These are phyloP conservation scores for Pocota personata DNA, from an alignment of 2,888 invertebrate genomes.

Conservation along the genomic window DNA sequence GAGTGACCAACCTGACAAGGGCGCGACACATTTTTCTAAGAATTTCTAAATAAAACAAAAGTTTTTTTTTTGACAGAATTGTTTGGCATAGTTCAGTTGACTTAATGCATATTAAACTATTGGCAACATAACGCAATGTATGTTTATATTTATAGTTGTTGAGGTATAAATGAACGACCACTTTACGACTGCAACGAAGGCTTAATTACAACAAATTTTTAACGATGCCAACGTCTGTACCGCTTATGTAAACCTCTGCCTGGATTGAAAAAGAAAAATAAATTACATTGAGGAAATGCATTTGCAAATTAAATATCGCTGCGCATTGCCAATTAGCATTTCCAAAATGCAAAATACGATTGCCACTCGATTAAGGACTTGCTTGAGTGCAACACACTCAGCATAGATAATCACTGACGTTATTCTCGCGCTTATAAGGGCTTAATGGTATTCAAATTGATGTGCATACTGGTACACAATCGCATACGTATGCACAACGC, in stretches of 20 bases:
- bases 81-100: neutral
- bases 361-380: conserved; percentile 40
- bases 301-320: conserved; percentile 1
- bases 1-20: conserved; percentile 10
- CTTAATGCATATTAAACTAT: conserved; percentile 8
- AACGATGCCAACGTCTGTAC: neutral
- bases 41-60: conserved; percentile 4
- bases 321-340: neutral
- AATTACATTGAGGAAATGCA: conserved; percentile 1
- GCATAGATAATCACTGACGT: conserved; percentile 31
- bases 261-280: neutral
- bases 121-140: neutral
- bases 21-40: conserved; percentile 27
- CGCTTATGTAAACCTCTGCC: neutral
- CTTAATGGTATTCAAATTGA: conserved; percentile 58
- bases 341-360: conserved; percentile 18
- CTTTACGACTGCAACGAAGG: neutral
- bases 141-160: neutral
- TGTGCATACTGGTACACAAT: neutral
- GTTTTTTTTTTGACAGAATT: conserved; percentile 38
- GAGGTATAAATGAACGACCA: no score
- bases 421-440: conserved; percentile 14
- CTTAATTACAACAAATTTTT: neutral
- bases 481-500: conserved; percentile 29
- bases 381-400: neutral